phyloP scores from a whole-genome alignment of 2,888 invertebrate genomes.

The Helleia helle region DNA sequence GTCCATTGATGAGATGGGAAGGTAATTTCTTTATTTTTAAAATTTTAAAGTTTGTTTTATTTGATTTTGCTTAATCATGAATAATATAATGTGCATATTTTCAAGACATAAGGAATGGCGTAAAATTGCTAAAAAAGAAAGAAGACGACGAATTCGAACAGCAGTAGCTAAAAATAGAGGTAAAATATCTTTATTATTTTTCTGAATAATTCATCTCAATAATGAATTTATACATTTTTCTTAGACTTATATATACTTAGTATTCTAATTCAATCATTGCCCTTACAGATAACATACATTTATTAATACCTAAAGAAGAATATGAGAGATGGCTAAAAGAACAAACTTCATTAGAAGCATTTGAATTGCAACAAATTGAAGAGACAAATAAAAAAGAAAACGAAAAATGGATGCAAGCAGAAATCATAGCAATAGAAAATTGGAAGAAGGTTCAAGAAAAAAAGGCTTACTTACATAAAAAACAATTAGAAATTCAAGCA shows the following conservation, averaged over 20 bases:
- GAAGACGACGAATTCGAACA: slow-evolving; percentile 79
- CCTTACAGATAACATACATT: background rate
- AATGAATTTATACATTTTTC: background rate
- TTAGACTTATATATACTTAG: background rate
- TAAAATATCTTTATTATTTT: slow-evolving; percentile 20
- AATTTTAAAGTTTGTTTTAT: slow-evolving; percentile 12
- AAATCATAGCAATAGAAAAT: slow-evolving; percentile 75
- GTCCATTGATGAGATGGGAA: slow-evolving; percentile 16
- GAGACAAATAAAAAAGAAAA: slow-evolving; percentile 71
- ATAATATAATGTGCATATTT: background rate
- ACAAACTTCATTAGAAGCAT: slow-evolving; percentile 65
- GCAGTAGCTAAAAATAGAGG: slow-evolving; percentile 74
- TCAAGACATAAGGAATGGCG: slow-evolving; percentile 83
- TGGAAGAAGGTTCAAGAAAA: slow-evolving; percentile 77
- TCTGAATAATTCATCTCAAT: background rate
- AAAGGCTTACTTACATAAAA: slow-evolving; percentile 67
- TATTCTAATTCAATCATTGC: background rate
- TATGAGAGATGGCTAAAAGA: slow-evolving; percentile 70
- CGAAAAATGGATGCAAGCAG: slow-evolving; percentile 79
- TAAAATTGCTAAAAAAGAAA: slow-evolving; percentile 79
- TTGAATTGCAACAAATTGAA: slow-evolving; percentile 70
- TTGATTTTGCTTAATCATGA: slow-evolving; percentile 7
- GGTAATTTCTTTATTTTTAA: slow-evolving; percentile 17
- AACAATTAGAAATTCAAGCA: slow-evolving; percentile 75
- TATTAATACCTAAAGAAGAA: slow-evolving; percentile 29